Percentiles rank a stretch among this genome's conserved stretches.
Evolutionary conservation across 2,888 invertebrate species (phyloP).

Genomic region (Pollenia labialis): DNA sequence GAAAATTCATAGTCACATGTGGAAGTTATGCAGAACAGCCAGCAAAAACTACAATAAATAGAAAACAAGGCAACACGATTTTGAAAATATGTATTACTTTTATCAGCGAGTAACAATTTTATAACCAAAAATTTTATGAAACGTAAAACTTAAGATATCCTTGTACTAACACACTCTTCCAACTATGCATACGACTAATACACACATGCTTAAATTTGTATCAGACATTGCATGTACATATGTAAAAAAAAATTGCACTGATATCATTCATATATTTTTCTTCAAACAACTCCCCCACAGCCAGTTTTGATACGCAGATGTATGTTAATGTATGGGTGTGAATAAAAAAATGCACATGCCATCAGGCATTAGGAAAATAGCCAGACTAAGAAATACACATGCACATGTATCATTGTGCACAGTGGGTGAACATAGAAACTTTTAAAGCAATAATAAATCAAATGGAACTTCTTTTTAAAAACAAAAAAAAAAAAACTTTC

Average conservation of each 20-base stretch:
- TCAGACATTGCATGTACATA: neutral
- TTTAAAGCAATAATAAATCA: neutral
- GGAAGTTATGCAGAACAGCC: neutral
- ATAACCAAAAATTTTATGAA: constrained; percentile 81
- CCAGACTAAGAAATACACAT: constrained; percentile 29
- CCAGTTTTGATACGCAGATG: constrained; percentile 66
- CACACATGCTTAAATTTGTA: constrained; percentile 7
- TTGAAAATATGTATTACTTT: constrained; percentile 74
- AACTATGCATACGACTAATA: neutral
- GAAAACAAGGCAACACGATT: constrained; percentile 68
- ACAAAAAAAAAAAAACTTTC: neutral
- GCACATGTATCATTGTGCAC: neutral
- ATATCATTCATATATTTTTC: neutral
- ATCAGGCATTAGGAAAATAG: constrained; percentile 63
- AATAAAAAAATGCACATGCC: constrained; percentile 33
- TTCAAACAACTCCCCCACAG: constrained; percentile 59
- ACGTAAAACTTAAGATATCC: constrained; percentile 81
- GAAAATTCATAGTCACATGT: neutral
- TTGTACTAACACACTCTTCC: constrained; percentile 54
- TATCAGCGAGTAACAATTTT: constrained; percentile 76
- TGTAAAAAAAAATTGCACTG: constrained; percentile 19
- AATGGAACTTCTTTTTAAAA: too few species aligned
- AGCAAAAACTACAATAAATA: constrained; percentile 12
- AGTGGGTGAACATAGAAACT: neutral
- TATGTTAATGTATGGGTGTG: constrained; percentile 21